These are phyloP conservation scores for Tyrannus savana DNA, from an alignment of 2,113 vertebrate genomes.

Conservation along the genomic window DNA sequence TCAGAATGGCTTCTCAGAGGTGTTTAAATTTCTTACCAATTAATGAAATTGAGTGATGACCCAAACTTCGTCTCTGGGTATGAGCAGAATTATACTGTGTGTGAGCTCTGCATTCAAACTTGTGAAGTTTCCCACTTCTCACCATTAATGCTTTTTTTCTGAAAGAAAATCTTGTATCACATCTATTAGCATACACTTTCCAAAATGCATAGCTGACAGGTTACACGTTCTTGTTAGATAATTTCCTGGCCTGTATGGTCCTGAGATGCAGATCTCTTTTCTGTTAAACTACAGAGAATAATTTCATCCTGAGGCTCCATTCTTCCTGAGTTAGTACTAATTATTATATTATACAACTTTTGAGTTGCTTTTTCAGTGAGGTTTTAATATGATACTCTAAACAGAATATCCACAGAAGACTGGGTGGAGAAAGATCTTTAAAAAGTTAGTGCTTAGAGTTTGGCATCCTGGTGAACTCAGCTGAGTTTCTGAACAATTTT, in stretches of 20 bases:
- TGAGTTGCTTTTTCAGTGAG: rapidly evolving
- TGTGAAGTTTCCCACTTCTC: neutral
- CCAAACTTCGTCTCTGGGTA: neutral
- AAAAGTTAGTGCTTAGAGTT: neutral
- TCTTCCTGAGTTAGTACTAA: neutral
- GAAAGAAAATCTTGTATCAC: neutral
- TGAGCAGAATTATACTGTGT: neutral
- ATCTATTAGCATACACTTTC: neutral
- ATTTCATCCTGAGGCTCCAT: neutral
- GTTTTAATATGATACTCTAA: neutral
- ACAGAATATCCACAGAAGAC: neutral
- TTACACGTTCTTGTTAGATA: neutral
- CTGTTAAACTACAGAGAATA: neutral
- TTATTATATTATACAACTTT: neutral
- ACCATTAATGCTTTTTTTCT: neutral
- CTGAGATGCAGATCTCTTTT: neutral
- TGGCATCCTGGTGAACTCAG: neutral
- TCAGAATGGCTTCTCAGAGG: neutral
- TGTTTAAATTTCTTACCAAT: neutral
- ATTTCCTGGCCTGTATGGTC: neutral
- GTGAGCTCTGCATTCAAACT: neutral
- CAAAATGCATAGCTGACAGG: neutral
- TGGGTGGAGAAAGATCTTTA: neutral
- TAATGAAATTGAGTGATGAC: neutral
- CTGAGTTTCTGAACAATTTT: neutral